These are phyloP conservation scores for Phasianus colchicus DNA, from an alignment of 2,113 vertebrate genomes.

Conservation along the genomic window DNA sequence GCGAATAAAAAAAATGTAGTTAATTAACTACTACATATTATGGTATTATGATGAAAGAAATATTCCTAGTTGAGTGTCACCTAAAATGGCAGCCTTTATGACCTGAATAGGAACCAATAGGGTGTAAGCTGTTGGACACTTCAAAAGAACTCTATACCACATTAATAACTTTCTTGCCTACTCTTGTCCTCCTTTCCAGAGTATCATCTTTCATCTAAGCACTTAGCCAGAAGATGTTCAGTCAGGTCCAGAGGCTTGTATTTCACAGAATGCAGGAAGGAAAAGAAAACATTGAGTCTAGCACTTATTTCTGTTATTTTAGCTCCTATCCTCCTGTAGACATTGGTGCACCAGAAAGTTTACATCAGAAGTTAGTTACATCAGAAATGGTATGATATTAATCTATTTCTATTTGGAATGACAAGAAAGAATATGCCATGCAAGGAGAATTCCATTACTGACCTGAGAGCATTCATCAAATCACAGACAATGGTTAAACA, in stretches of 20 bases:
- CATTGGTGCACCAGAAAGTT: background rate
- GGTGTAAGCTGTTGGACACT: background rate
- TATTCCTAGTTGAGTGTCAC: background rate
- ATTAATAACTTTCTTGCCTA: background rate
- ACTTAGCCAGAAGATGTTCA: background rate
- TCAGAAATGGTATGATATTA: background rate
- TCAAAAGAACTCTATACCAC: background rate
- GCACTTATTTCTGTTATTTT: background rate
- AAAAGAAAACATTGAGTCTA: background rate
- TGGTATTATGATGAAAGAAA: background rate
- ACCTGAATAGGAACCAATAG: background rate
- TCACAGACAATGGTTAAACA: background rate
- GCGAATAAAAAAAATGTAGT: rapidly evolving
- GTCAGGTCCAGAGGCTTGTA: background rate
- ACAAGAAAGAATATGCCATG: background rate
- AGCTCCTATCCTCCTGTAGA: background rate
- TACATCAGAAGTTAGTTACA: background rate
- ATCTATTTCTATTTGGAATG: background rate
- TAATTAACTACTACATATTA: background rate
- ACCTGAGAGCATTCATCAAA: background rate
- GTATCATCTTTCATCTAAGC: background rate
- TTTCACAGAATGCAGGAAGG: rapidly evolving
- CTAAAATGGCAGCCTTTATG: background rate
- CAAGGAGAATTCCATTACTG: background rate
- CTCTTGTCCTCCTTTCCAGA: background rate